Evolutionary conservation across 2,888 invertebrate genomes (phyloP), one percentile per base, ranked within the genome.

Genomic region (Lasiommata megera): DNA sequence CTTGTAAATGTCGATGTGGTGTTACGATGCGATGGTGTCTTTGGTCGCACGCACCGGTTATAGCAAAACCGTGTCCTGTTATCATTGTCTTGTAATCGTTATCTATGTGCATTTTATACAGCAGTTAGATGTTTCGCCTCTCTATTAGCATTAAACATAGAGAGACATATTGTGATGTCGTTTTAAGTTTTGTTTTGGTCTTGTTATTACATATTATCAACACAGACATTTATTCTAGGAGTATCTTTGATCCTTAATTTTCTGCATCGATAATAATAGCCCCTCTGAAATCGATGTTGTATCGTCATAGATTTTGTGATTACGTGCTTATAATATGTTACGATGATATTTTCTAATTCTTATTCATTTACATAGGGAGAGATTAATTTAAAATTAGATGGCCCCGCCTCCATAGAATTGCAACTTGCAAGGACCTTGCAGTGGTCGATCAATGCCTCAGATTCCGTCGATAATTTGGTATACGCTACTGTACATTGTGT

Each of bases 231-330:
- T 78, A 79, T 74, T 73, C 73, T 88, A 88, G 86, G 87, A 82
- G 81, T 85, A 73, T 68, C 67, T 82, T 84, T 79, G 71, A 83
- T 72, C 79, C 82, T 81, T 84, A 79, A 82, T 84, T 80, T 58
- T 80, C 74, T 88, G 89, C 87, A 88, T 88, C 83, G 78, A 86
- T 75, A 29, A 46, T 16, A 46, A 81, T 86, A 88, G 88, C 77
- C 83, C 83, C 84, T 83, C 80, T 78, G 77, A 84, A 83, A 84
- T 89, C 84, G 88, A 79, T 89, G 89, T 90, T 88, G 89, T 90
- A 80, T 75, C 80, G 80, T 69, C 65, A 67, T 85, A 80, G 84
- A 83, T 76, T 83, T 76, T 76, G 73, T 69, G 71, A 77, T 66
- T 79, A 76, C 68, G 73, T 74, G 76, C 79, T 74, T 82, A 78